Conservation (phyloP, 2,888 invertebrate genomes). For the Celastrina argiolus region DNA sequence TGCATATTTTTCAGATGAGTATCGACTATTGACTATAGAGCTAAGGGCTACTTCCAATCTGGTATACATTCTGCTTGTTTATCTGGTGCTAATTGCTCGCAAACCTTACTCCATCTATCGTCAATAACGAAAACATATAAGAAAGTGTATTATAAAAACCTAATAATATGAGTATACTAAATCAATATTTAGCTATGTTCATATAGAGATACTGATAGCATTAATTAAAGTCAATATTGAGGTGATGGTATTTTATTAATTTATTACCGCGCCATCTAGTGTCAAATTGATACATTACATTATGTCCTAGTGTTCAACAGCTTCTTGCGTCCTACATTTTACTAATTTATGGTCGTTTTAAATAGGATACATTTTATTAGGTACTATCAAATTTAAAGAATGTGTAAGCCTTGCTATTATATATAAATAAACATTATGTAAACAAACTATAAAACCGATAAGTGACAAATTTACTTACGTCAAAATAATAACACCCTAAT, state of each 20-base stretch:
- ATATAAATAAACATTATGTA: background rate
- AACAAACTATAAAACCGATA: background rate
- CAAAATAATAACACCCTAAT: constrained; percentile 6
- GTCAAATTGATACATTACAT: background rate
- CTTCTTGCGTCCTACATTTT: background rate
- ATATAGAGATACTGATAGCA: too few relatives aligned
- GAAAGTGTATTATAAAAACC: too few relatives aligned
- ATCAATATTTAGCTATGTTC: too few relatives aligned
- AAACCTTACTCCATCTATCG: too few relatives aligned
- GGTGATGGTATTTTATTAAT: background rate
- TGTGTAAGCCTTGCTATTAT: background rate
- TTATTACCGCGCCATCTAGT: background rate
- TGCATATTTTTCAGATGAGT: too few relatives aligned
- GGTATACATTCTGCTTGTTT: too few relatives aligned
- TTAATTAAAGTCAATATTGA: background rate
- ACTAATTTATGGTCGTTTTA: background rate
- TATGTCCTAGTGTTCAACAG: background rate
- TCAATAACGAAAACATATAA: too few relatives aligned
- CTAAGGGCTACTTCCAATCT: too few relatives aligned
- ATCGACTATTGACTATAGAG: too few relatives aligned
- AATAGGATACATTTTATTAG: background rate
- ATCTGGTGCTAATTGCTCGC: too few relatives aligned
- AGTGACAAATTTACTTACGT: background rate
- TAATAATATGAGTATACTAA: too few relatives aligned
- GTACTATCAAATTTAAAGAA: background rate